Evolutionary conservation across 2,888 invertebrate species (phyloP), one percentile per base, ranked within the genome.

Genomic region (Dinocampus coccinellae): DNA sequence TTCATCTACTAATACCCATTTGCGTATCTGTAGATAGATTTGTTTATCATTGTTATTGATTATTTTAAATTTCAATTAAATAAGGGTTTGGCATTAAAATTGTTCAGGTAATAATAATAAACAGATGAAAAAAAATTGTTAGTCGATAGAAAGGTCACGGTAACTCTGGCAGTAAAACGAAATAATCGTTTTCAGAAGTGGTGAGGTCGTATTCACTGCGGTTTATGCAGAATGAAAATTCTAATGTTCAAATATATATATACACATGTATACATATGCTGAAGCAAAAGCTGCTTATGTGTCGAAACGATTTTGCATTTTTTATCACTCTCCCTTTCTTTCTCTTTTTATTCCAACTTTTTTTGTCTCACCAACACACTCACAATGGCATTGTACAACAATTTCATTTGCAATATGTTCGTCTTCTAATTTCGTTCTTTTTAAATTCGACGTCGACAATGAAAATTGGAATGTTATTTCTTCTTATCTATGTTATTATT

Each of bases 101-200:
- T 22, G 11, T 3, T 55, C 0, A 16, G 7, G 13, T 6, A 22
- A 55, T 1, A 10, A 22, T 3, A 22, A 7, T 3, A 55, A 26
- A 11, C 4, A 13, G n/a, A 39, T 3, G 4, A 39, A 13, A n/a
- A 3, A 13, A 39, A 39, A 55, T 13, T 55, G 22, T 26, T 22
- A 1, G 3, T 22, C 2, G 20, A 55, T 26, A 6, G 52, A 70
- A 36, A 36, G 29, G 47, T 39, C n/a, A 13, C 20, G 13, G 52
- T 36, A 47, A 24, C 61, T 62, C 24, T 55, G 52, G 33, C 65
- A 24, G 62, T 64, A 39, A 60, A 60, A 72, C 47, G 63, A 69
- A 69, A 72, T 72, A 72, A 68, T 72, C 69, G 58, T 70, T 61
- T 34, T 55, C 26, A 57, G 20, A 39, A 39, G n/a, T 67, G 62